Evolutionary conservation across 2,888 invertebrate species (phyloP), one percentile per base, ranked within the genome.

Genomic region (Lasius fuliginosus): DNA sequence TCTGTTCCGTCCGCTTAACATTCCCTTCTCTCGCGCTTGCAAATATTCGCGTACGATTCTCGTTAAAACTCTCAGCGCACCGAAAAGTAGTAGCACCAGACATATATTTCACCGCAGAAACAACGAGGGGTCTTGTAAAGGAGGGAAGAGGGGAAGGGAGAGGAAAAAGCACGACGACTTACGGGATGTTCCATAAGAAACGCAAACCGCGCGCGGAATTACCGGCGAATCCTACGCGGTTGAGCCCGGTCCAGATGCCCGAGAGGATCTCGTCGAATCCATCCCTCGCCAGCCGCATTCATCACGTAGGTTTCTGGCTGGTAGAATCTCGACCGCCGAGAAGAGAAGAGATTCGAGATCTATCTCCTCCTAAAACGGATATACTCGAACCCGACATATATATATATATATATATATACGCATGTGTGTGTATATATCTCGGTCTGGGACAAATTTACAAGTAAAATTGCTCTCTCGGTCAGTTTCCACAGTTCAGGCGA

Each of bases 381-480:
- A 65, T 75, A 73, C 79, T 74, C 82, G 71, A 74, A 49, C 53
- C 56, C 65, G 40, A 62, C 68, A 73, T 64, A 33, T 33, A 33
- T 69, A 46, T 46, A 46, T 15, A 6, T 3, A 23, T 15, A 56
- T 15, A 23, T 23, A 12, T n/a, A n/a, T 11, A 18, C 36, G 15
- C 36, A 23, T 36, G 3, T 53, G 5, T 74, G 6, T 53, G 11
- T 64, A 84, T 86, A 81, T 84, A 71, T 65, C 33, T 36, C 36
- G 49, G 40, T 46, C 68, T 60, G 65, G 71, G 85, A 77, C 83
- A 83, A 91, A 91, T 91, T 91, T 91, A 91, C 90, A 91, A 91
- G 90, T 90, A 79, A 91, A 91, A 91, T 91, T 90, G 89, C 84
- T 85, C 89, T 81, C 60, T 91, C 88, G 88, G 87, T 88, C 85